Conservation (phyloP, 1,140 invertebrate genomes). For the Dreissena polymorpha region DNA sequence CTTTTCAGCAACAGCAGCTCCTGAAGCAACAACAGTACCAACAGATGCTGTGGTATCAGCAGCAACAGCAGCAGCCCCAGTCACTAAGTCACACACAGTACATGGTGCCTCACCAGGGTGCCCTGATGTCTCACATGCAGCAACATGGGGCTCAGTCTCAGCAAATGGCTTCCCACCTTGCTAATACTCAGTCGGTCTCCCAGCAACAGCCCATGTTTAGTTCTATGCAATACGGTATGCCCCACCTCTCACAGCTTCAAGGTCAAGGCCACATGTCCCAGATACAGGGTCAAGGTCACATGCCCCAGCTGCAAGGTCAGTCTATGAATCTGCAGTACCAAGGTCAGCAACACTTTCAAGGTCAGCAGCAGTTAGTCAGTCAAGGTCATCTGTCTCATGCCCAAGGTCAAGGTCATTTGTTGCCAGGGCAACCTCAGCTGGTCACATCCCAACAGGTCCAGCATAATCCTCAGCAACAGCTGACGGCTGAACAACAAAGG, state of each 20-base stretch:
- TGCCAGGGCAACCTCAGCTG: constrained; percentile 47
- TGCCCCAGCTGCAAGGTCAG: constrained; percentile 8
- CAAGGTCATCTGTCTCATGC: constrained; percentile 11
- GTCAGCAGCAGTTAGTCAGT: constrained; percentile 32
- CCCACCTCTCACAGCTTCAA: background rate
- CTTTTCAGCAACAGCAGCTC: background rate
- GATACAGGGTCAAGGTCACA: constrained; percentile 12
- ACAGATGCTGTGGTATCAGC: constrained; percentile 45
- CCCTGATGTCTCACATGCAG: constrained; percentile 41
- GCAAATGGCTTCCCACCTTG: background rate
- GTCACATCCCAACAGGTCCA: constrained; percentile 47
- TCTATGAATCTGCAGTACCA: constrained; percentile 48
- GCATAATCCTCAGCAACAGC: constrained; percentile 32
- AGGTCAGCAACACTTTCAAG: constrained; percentile 23
- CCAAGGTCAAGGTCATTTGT: constrained; percentile 19
- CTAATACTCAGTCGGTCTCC: constrained; percentile 30
- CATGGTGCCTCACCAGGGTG: constrained; percentile 39
- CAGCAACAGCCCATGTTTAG: constrained; percentile 22
- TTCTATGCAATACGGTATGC: background rate
- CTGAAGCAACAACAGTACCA: constrained; percentile 20
- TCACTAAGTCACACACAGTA: constrained; percentile 35
- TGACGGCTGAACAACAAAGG: constrained; percentile 70
- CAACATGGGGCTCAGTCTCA: too few species aligned
- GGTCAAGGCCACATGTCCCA: constrained; percentile 12
- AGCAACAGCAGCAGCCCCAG: constrained; percentile 56